These are phyloP conservation scores for Todiramphus chloris DNA, from an alignment of 2,113 vertebrate genomes.

Conservation along the genomic window DNA sequence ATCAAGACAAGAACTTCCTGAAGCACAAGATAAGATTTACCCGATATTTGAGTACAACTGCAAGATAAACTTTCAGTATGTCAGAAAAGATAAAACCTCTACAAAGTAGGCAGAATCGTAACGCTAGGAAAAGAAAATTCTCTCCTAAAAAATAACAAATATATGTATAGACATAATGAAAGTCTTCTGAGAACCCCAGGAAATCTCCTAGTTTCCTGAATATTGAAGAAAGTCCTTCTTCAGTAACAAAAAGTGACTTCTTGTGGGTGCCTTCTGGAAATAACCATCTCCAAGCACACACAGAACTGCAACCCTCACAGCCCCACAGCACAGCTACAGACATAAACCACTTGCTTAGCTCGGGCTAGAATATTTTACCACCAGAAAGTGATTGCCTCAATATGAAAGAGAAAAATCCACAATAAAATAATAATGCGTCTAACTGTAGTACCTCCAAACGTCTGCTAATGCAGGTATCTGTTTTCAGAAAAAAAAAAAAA, in stretches of 20 bases:
- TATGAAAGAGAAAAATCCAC: background rate
- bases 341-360: background rate
- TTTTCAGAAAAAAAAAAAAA: background rate
- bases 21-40: background rate
- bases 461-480: background rate
- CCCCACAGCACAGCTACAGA: background rate
- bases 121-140: background rate
- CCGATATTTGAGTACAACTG: background rate
- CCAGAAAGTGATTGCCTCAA: background rate
- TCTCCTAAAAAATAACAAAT: background rate
- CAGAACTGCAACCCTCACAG: background rate
- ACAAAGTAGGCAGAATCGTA: background rate
- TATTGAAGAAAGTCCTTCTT: background rate
- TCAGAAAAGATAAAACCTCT: background rate
- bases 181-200: background rate
- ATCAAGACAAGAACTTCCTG: background rate
- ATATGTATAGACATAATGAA: rapidly evolving
- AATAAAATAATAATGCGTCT: background rate
- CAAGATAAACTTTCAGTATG: background rate
- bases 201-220: background rate
- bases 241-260: too few species aligned
- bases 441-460: background rate
- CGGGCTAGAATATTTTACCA: background rate
- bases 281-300: background rate
- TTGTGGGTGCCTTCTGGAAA: background rate